Evolutionary conservation across 2,797 vertebrate species (phyloP).

Genomic region (Basileuterus tristriatus): DNA sequence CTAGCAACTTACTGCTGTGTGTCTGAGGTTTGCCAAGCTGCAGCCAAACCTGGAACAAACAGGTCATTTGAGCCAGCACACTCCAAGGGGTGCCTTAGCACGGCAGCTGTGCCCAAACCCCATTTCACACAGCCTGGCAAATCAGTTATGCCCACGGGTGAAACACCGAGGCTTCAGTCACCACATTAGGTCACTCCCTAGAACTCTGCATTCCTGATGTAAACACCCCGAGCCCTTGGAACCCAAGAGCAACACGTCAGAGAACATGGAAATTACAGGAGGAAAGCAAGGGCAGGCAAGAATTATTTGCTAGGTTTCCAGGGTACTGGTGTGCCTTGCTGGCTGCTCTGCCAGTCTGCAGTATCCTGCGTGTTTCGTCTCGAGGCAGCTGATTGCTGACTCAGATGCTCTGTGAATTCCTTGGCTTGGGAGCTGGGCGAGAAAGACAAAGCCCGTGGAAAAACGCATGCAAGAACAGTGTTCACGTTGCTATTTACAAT

Average conservation of each 20-base stretch:
- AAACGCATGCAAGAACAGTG: neutral
- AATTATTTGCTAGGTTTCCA: conserved; percentile 46
- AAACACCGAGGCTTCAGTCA: neutral
- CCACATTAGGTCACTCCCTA: neutral
- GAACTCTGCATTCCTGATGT: conserved; percentile 23
- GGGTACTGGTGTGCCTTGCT: neutral
- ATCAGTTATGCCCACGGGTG: conserved; percentile 25
- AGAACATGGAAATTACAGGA: conserved; percentile 20
- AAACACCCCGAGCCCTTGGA: conserved; percentile 49
- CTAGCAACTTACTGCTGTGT: neutral
- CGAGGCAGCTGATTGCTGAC: conserved; percentile 67
- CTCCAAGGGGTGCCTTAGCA: neutral
- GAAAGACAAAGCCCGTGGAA: conserved; percentile 37
- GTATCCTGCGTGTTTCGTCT: conserved; percentile 55
- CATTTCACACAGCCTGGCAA: neutral
- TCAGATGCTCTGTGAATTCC: conserved; percentile 56
- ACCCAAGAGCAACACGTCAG: neutral
- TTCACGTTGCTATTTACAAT: conserved; percentile 65
- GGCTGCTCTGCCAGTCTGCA: conserved; percentile 15
- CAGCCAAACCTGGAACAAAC: neutral
- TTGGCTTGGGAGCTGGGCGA: conserved; percentile 9
- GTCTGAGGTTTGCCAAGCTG: neutral
- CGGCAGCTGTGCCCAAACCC: neutral
- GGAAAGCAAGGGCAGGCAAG: neutral
- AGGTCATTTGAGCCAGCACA: neutral